A percentile compares a stretch with the other conserved stretches of the same genome.
Conservation (phyloP, 23 tunicate species). For the Pegea sp. region DNA sequence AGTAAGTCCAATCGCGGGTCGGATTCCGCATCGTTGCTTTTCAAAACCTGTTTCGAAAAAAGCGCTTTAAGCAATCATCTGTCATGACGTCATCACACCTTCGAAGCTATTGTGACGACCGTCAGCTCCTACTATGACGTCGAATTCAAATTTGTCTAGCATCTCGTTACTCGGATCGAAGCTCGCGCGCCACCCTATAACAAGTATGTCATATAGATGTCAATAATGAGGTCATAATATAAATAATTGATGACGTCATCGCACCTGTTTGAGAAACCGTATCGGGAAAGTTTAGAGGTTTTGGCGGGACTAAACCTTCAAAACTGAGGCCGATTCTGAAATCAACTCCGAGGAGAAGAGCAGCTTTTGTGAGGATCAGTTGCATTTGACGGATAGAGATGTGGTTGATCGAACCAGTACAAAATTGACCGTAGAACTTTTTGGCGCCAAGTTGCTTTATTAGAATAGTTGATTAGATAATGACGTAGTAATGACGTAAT, state of each 20-base stretch:
- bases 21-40: constrained; percentile 54
- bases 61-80: not conserved
- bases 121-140: constrained; percentile 83
- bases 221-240: no score
- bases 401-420: constrained; percentile 97
- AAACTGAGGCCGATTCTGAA: constrained; percentile 25
- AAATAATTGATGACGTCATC: no score
- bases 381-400: constrained; percentile 83
- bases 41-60: constrained; percentile 36
- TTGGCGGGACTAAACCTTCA: constrained; percentile 34
- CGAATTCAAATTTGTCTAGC: constrained; percentile 38
- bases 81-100: constrained; percentile 10
- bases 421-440: constrained; percentile 76
- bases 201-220: no score
- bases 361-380: constrained; percentile 58
- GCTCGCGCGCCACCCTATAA: constrained; percentile 50
- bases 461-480: not conserved
- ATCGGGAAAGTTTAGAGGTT: no score
- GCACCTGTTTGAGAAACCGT: no score
- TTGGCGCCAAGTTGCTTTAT: constrained; percentile 56
- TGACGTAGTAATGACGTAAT: not conserved
- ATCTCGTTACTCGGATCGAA: constrained; percentile 34
- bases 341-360: constrained; percentile 74
- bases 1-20: constrained; percentile 88
- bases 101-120: constrained; percentile 64